Percentiles rank a stretch among this genome's conserved stretches.
These are phyloP conservation scores for Daktulosphaira vitifoliae DNA, from an alignment of 1,140 invertebrate genomes.

Conservation along the genomic window DNA sequence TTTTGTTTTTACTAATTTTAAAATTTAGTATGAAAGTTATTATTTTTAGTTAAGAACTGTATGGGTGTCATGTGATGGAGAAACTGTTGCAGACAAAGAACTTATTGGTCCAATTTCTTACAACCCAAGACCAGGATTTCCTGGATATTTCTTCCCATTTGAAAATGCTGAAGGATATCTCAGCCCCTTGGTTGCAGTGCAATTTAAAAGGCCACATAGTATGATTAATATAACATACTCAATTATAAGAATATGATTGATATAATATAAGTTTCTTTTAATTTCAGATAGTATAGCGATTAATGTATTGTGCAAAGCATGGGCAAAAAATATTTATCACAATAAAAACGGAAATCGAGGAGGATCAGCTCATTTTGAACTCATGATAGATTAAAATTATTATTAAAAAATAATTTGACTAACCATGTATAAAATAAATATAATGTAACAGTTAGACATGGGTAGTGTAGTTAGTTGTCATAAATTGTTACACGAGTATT, in stretches of 20 bases:
- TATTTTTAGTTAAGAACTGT: constrained; percentile 43
- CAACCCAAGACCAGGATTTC: constrained; percentile 44
- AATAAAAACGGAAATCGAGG: constrained; percentile 62
- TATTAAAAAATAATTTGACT: neutral
- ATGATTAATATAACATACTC: no score
- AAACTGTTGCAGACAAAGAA: constrained; percentile 50
- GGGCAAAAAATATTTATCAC: constrained; percentile 77
- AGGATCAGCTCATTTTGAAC: constrained; percentile 80
- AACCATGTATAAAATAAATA: no score
- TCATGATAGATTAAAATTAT: constrained; percentile 68
- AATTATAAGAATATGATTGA: neutral
- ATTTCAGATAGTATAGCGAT: constrained; percentile 69
- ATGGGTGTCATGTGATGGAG: constrained; percentile 51
- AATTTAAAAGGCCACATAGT: constrained; percentile 45
- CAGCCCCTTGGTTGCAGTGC: constrained; percentile 52
- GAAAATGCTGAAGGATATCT: constrained; percentile 47
- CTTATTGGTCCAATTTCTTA: constrained; percentile 49
- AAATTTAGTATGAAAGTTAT: neutral
- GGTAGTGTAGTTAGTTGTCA: no score
- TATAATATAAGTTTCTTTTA: constrained; percentile 35
- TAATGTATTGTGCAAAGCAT: constrained; percentile 82
- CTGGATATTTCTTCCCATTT: constrained; percentile 44
- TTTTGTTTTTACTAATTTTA: no score
- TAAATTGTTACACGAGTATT: no score
- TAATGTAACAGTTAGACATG: no score